Conservation (phyloP, 2,113 vertebrate genomes). For the Anarrhichthys ocellatus region DNA sequence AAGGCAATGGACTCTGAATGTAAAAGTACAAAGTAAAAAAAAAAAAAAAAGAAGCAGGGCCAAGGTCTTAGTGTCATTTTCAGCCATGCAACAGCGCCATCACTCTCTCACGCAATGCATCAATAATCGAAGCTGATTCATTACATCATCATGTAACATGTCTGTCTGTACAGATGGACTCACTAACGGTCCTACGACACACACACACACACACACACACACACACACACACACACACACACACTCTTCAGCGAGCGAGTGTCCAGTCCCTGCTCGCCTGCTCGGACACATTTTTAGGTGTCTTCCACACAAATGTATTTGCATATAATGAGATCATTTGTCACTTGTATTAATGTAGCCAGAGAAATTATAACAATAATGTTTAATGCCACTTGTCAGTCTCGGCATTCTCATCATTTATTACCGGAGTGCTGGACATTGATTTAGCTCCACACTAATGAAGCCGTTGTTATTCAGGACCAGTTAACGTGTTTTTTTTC, state of each 20-base stretch:
- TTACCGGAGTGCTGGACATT: constrained; percentile 61
- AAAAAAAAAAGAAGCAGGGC: not conserved
- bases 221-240: constrained; percentile 28
- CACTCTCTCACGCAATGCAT: constrained; percentile 46
- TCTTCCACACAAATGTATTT: constrained; percentile 51
- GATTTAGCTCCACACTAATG: constrained; percentile 72
- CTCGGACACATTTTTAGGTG: constrained; percentile 31
- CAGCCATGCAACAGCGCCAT: constrained; percentile 53
- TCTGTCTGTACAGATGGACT: constrained; percentile 67
- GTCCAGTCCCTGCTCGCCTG: not conserved
- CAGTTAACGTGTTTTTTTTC: constrained; percentile 50
- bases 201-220: constrained; percentile 38
- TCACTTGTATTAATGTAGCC: constrained; percentile 57
- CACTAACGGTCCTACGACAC: constrained; percentile 48
- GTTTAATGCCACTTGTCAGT: constrained; percentile 75
- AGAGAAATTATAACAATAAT: constrained; percentile 61
- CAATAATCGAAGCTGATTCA: constrained; percentile 55
- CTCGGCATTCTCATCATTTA: constrained; percentile 71
- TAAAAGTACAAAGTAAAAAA: constrained; percentile 1
- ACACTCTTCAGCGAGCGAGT: not conserved
- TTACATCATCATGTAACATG: constrained; percentile 67
- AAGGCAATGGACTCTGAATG: constrained; percentile 33
- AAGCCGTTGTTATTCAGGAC: constrained; percentile 73
- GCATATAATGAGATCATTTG: constrained; percentile 75
- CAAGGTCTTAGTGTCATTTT: constrained; percentile 35